These are phyloP conservation scores for Mamestra configurata DNA, from an alignment of 1,140 invertebrate genomes.

Conservation along the genomic window DNA sequence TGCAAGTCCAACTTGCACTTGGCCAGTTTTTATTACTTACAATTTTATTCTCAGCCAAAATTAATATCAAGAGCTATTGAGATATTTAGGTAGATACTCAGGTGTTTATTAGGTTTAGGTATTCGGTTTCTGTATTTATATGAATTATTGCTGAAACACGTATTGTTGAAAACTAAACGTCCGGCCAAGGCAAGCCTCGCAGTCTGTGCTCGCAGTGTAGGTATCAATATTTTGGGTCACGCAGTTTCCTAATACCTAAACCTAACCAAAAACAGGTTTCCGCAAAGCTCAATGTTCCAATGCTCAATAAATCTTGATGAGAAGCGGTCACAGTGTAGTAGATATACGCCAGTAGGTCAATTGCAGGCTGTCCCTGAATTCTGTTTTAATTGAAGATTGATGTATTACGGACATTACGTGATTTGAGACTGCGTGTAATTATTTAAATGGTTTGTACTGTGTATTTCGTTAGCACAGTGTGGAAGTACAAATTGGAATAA, in stretches of 20 bases:
- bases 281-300: conserved; percentile 26
- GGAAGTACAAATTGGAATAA: no score
- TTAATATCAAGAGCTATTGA: no score
- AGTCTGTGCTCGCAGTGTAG: neutral
- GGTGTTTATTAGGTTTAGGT: no score
- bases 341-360: conserved; percentile 26
- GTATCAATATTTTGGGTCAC: conserved; percentile 39
- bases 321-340: conserved; percentile 6
- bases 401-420: conserved; percentile 8
- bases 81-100: no score
- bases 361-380: conserved; percentile 3
- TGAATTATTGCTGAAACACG: no score
- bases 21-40: no score
- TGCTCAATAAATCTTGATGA: conserved; percentile 40
- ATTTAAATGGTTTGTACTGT: neutral
- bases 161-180: neutral
- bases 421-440: neutral
- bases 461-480: neutral
- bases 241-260: conserved; percentile 17
- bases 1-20: no score
- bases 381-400: neutral
- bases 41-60: no score
- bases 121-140: no score
- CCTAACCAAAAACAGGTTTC: conserved; percentile 30
- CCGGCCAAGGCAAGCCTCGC: neutral